Percentiles rank a stretch among this genome's conserved stretches.
Conservation (phyloP, 2,113 vertebrate species). For the Procavia capensis region DNA sequence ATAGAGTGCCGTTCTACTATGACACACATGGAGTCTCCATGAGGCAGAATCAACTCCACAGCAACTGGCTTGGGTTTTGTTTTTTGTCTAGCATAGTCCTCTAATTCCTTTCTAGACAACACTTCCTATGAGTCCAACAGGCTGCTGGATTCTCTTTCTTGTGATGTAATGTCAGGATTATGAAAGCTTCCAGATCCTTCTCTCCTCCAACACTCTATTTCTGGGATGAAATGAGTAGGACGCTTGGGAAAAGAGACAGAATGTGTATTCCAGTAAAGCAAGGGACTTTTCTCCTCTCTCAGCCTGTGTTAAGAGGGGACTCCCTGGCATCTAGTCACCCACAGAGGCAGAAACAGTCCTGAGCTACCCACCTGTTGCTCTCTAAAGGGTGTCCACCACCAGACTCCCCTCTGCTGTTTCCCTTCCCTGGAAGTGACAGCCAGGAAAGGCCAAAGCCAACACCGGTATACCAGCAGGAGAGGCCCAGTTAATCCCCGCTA, state of each 20-base stretch:
- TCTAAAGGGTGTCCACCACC: background rate
- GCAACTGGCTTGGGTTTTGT: background rate
- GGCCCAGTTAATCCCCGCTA: background rate
- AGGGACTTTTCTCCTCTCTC: background rate
- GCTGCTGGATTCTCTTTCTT: background rate
- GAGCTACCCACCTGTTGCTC: background rate
- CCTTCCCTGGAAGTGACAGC: background rate
- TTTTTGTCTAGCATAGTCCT: background rate
- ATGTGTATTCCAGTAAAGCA: background rate
- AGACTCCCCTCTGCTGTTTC: background rate
- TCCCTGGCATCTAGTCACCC: background rate
- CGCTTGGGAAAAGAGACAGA: accelerated
- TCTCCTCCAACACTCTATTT: background rate
- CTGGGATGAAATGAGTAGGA: background rate
- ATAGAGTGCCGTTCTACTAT: background rate
- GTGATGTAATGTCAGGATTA: background rate
- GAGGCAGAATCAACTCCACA: background rate
- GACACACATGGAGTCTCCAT: background rate
- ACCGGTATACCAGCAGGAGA: background rate
- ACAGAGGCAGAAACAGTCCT: background rate
- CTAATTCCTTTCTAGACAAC: background rate
- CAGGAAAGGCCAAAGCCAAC: background rate
- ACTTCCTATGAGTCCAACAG: background rate
- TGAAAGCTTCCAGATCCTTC: background rate
- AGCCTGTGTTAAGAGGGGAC: background rate